Evolutionary conservation across 2,797 vertebrate genomes (phyloP), one percentile per base, ranked within the genome.

Genomic region (Gila robusta): DNA sequence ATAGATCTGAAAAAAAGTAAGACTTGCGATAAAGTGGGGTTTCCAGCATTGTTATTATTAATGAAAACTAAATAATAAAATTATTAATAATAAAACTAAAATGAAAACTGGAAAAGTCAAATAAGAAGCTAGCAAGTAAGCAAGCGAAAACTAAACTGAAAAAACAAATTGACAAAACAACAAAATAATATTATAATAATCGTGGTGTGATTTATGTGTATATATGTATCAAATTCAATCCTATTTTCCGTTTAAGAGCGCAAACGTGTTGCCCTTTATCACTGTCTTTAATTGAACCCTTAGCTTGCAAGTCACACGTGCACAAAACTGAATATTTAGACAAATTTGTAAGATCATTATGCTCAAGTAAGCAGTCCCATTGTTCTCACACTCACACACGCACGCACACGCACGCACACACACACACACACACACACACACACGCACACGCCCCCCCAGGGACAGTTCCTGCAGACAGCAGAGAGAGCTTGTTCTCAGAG

Each of bases 401-500:
- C 32, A 52, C 62, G 37, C 35, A 41, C 76, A 26, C 16, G n/a
- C 77, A 56, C 47, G 21, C n/a, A 64, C 64, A 3, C 83, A 35
- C 47, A 9, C 64, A 62, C 41, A 35, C 47, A 47, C 7, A 66
- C 37, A 41, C 26, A 16, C 59, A 44, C 59, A 39, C 70, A n/a
- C 32, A 52, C 62, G 44, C 35, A 56, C 21, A 54, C 64, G 6
- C 49, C 26, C 39, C 39, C 54, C 14, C 28, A 64, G 69, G 77
- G 54, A 85, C 83, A 73, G 39, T 56, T 79, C 47, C 49, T 79
- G 32, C 28, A 71, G 23, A 70, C 84, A 72, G 67, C 67, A 83
- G 81, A 41, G 44, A 86, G 89, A 89, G 91, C 89, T 91, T 83
- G 86, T 86, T 88, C 82, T 59, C 84, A 85, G 88, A 90, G 84